Percentiles rank a stretch among this genome's conserved stretches.
Conservation (phyloP, 2,888 invertebrate genomes). For the Chalcis sispes region DNA sequence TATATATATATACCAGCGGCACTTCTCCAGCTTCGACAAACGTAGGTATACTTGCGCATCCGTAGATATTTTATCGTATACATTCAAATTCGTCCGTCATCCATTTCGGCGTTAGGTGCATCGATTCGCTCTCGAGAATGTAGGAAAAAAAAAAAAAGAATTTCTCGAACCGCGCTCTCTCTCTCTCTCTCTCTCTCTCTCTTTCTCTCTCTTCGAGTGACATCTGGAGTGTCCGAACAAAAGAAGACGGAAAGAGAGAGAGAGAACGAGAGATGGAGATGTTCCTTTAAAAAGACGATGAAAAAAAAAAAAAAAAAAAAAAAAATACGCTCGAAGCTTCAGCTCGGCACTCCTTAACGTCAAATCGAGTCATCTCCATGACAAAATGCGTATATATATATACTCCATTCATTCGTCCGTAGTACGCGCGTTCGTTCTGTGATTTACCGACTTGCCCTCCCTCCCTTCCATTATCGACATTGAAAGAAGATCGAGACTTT, state of each 20-base stretch:
- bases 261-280: neutral
- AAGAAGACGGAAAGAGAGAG: neutral
- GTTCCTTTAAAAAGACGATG: neutral
- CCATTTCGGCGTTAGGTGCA: too few relatives aligned
- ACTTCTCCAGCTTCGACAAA: too few relatives aligned
- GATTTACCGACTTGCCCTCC: too few relatives aligned
- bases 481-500: too few relatives aligned
- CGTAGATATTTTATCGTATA: too few relatives aligned
- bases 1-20: too few relatives aligned
- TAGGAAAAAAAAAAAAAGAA: neutral
- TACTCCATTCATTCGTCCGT: constrained; percentile 40
- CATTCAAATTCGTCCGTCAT: too few relatives aligned
- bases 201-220: neutral
- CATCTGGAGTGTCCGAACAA: constrained; percentile 24
- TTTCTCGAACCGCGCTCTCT: too few relatives aligned
- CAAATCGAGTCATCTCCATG: constrained; percentile 46
- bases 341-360: constrained; percentile 42
- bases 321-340: neutral
- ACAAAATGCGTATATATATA: constrained; percentile 43
- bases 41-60: too few relatives aligned
- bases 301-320: neutral
- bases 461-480: too few relatives aligned
- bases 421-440: too few relatives aligned
- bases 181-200: too few relatives aligned
- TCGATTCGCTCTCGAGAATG: neutral